Evolutionary conservation across 2,113 vertebrate genomes (phyloP).

Genomic region (Sebastes schlegelii): DNA sequence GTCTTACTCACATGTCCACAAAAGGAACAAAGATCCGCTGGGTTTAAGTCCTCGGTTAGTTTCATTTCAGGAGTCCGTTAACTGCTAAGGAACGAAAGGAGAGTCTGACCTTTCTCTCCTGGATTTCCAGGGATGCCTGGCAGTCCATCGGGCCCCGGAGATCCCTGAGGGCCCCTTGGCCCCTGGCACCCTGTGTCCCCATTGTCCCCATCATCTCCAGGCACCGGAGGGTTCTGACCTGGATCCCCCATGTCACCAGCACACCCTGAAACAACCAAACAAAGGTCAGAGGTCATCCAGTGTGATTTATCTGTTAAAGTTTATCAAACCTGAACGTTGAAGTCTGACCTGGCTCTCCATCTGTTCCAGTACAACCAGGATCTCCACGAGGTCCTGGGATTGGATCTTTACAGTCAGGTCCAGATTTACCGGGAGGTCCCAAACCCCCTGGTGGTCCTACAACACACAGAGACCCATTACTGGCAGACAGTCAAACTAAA

Average conservation of each 20-base stretch:
- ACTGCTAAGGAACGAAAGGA: neutral
- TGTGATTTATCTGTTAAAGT: neutral
- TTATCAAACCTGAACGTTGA: neutral
- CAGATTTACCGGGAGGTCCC: slow-evolving; percentile 63
- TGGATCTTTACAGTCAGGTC: slow-evolving; percentile 50
- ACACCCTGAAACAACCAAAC: slow-evolving; percentile 65
- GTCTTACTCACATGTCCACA: too few species aligned
- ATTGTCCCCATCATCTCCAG: slow-evolving; percentile 86
- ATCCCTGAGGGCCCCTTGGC: slow-evolving; percentile 45
- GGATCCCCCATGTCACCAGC: slow-evolving; percentile 58
- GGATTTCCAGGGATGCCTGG: slow-evolving; percentile 53
- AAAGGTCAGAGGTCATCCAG: neutral
- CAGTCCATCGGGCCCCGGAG: slow-evolving; percentile 51
- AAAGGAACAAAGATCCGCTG: too few species aligned
- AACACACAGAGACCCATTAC: neutral
- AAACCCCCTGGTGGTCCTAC: slow-evolving; percentile 10
- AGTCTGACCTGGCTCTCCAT: slow-evolving; percentile 69
- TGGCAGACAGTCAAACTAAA: neutral
- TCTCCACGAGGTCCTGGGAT: slow-evolving; percentile 52
- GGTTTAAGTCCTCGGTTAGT: too few species aligned
- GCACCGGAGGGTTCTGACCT: slow-evolving; percentile 61
- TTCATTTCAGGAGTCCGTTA: too few species aligned
- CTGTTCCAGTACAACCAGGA: slow-evolving; percentile 51
- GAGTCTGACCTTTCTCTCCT: slow-evolving; percentile 66
- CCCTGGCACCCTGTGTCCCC: slow-evolving; percentile 70